These are phyloP conservation scores for Heliconius hermathena DNA, from an alignment of 1,140 invertebrate species.

Conservation along the genomic window DNA sequence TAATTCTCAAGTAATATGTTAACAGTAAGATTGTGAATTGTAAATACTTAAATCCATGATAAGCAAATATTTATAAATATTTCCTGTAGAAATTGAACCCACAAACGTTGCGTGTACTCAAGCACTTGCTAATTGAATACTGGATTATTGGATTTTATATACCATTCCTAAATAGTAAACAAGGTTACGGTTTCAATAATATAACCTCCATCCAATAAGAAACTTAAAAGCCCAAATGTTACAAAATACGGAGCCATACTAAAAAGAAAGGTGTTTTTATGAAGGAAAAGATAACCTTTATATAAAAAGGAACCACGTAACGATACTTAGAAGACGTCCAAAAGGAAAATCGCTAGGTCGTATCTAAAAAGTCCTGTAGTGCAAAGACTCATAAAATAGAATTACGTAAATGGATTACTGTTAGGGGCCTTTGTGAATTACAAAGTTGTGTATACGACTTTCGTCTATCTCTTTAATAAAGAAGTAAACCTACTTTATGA, in stretches of 20 bases:
- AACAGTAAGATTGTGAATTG: too few relatives aligned
- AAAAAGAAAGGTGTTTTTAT: background rate
- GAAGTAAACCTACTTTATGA: too few relatives aligned
- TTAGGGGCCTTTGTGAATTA: background rate
- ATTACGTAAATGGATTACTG: background rate
- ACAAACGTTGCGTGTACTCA: too few relatives aligned
- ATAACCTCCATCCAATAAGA: too few relatives aligned
- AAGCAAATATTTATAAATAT: too few relatives aligned
- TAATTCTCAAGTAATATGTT: background rate
- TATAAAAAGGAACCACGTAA: slow-evolving; percentile 5
- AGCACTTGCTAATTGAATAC: too few relatives aligned
- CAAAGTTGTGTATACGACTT: background rate
- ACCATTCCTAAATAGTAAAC: too few relatives aligned
- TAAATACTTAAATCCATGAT: too few relatives aligned
- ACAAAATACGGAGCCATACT: background rate
- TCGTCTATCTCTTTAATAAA: too few relatives aligned
- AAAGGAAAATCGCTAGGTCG: background rate
- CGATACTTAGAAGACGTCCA: background rate
- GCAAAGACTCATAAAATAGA: background rate
- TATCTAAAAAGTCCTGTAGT: background rate
- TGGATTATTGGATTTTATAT: too few relatives aligned
- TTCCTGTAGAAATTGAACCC: too few relatives aligned
- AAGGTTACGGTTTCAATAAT: too few relatives aligned
- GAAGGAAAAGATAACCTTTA: background rate
- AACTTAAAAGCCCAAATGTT: background rate